phyloP scores from a whole-genome alignment of 2,113 vertebrate species.

The Paralichthys olivaceus region DNA sequence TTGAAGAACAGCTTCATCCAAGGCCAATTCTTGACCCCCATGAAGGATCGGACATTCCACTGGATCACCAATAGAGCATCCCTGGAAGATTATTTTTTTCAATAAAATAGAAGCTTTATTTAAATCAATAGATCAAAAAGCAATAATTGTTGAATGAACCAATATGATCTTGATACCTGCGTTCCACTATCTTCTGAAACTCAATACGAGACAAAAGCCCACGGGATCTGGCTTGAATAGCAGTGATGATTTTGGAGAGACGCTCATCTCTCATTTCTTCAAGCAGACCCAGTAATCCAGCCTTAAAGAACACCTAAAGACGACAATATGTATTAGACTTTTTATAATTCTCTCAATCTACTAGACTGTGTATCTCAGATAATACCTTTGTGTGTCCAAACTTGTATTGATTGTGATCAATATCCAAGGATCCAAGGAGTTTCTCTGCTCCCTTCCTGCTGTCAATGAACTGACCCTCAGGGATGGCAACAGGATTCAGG shows the following conservation, averaged over 20 bases:
- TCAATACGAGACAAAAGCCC: constrained; percentile 89
- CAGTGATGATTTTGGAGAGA: constrained; percentile 88
- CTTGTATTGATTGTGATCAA: constrained; percentile 89
- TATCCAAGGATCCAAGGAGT: constrained; percentile 84
- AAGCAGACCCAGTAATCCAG: constrained; percentile 88
- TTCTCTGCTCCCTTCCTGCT: constrained; percentile 89
- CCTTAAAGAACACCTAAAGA: constrained; percentile 85
- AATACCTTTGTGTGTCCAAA: constrained; percentile 89
- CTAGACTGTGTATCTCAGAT: too few relatives aligned
- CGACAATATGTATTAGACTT: not conserved
- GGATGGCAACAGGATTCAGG: constrained; percentile 68
- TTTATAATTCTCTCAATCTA: not conserved
- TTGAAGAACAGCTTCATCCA: constrained; percentile 94
- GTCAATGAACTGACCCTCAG: constrained; percentile 91
- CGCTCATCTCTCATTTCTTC: constrained; percentile 94
- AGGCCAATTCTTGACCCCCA: constrained; percentile 93
- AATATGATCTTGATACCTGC: constrained; percentile 78
- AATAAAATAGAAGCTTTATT: not conserved
- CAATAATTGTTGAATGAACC: not conserved
- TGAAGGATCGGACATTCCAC: constrained; percentile 92
- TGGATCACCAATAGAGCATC: constrained; percentile 90
- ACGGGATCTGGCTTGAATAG: constrained; percentile 88
- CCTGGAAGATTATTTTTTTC: constrained; percentile 67
- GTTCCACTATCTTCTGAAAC: constrained; percentile 90
- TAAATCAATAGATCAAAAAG: not conserved